Conservation (phyloP, 2,113 vertebrate species). For the Castor canadensis region DNA sequence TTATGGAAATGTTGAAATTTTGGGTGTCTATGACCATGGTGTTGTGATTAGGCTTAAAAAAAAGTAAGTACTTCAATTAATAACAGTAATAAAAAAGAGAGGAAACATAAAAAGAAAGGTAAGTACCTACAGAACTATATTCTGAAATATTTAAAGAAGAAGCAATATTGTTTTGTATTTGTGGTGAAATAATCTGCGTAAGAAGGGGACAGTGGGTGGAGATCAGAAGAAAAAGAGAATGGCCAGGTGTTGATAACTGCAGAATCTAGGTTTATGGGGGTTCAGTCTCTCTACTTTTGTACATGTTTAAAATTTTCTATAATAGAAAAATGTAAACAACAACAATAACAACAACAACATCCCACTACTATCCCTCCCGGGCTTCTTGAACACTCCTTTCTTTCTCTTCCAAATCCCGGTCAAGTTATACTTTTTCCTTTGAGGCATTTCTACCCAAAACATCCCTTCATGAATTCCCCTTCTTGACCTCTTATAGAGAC, state of each 20-base stretch:
- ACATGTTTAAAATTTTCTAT: neutral
- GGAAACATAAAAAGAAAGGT: no score
- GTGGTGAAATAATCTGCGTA: neutral
- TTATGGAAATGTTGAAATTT: neutral
- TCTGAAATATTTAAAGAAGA: neutral
- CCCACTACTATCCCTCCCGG: neutral
- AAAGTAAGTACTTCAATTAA: neutral
- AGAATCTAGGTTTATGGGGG: neutral
- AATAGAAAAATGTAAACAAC: neutral
- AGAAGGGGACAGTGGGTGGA: neutral
- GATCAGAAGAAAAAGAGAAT: neutral
- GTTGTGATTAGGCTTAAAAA: neutral
- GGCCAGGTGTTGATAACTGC: neutral
- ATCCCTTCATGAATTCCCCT: neutral
- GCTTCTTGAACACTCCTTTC: neutral
- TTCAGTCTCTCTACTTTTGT: neutral
- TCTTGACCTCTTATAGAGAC: neutral
- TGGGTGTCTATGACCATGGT: neutral
- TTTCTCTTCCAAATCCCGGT: neutral
- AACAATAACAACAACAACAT: no score
- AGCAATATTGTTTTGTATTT: neutral
- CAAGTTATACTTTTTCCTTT: neutral
- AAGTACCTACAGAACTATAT: neutral
- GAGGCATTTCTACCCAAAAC: neutral
- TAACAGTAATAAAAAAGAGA: no score